Conservation (phyloP, 2,888 invertebrate genomes). For the Eristalinus sepulchralis region DNA sequence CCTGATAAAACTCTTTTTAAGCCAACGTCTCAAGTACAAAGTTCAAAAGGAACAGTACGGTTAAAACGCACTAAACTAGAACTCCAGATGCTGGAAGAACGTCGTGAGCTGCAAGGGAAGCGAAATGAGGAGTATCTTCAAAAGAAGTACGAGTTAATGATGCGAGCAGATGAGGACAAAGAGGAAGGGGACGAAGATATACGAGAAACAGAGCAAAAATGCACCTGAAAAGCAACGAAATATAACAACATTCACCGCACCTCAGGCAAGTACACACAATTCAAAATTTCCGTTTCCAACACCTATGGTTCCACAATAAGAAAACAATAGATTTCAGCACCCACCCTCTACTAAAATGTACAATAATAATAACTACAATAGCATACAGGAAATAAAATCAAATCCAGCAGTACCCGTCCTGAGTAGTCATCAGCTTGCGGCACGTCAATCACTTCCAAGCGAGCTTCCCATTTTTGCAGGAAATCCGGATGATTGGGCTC, state of each 20-base stretch:
- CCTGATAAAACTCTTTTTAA: not conserved
- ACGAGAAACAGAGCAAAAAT: not conserved
- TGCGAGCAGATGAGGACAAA: not conserved
- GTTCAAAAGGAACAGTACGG: not conserved
- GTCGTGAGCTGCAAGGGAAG: not conserved
- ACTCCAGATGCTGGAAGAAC: not conserved
- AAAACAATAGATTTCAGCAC: not conserved
- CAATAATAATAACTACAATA: not conserved
- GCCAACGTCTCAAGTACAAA: not conserved
- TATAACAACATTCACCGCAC: not conserved
- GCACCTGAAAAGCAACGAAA: not conserved
- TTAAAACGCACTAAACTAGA: not conserved
- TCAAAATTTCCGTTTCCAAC: not conserved
- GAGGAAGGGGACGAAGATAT: not conserved
- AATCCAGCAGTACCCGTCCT: not conserved
- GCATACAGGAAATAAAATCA: not conserved
- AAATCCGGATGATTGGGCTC: not conserved
- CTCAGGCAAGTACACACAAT: not conserved
- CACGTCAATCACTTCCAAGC: constrained; percentile 1
- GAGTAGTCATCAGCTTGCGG: not conserved
- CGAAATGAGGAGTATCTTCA: not conserved
- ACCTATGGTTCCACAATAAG: not conserved
- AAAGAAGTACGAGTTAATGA: not conserved
- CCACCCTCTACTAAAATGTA: not conserved
- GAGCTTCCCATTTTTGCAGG: constrained; percentile 3